Evolutionary conservation across 2,113 vertebrate species (phyloP), one percentile per base, ranked within the genome.

Genomic region (Coturnix japonica): DNA sequence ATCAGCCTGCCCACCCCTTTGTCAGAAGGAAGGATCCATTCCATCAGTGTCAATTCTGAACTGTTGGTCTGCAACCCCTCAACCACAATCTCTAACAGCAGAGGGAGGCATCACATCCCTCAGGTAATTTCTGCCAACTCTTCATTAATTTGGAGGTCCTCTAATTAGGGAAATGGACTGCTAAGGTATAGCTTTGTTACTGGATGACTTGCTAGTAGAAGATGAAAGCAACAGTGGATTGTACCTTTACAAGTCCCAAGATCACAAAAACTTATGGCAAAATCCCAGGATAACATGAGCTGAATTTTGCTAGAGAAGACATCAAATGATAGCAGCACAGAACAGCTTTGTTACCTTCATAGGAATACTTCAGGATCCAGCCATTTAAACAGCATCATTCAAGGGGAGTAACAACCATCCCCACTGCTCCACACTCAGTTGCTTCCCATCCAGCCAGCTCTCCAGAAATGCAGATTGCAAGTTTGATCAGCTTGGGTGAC

Each of bases 51-150:
- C 19, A 20, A 11, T 71, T 74, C 39, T 43, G 67, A 37, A 64
- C 30, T 0, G 0, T 12, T 61, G 49, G 39, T 15, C 77, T 65
- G 20, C 16, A n/a, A 25, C 31, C 47, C 33, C 7, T 25, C 57
- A 33, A 33, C 11, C 8, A 54, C 33, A 25, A 6, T 31, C 33
- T 51, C 19, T 4, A 51, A 5, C 26, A 64, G 6, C 0, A 2
- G 43, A 63, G 60, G 35, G 35, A 79, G 23, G 31, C 53, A 39
- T 25, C 63, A 7, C 26, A 39, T 28, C 79, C 79, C 64, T 53
- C 75, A 9, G 19, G 47, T 51, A 25, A 11, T 7, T 44, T 43
- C 6, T 15, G 47, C 49, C 26, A 43, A 56, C 5, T 20, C 74
- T 37, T 8, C 19, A 51, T 4, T 61, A 18, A 19, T 65, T 13